Evolutionary conservation across 37 sponge, comb jelly and placozoan genomes (phyloP).

Genomic region (Eunapius fragilis): DNA sequence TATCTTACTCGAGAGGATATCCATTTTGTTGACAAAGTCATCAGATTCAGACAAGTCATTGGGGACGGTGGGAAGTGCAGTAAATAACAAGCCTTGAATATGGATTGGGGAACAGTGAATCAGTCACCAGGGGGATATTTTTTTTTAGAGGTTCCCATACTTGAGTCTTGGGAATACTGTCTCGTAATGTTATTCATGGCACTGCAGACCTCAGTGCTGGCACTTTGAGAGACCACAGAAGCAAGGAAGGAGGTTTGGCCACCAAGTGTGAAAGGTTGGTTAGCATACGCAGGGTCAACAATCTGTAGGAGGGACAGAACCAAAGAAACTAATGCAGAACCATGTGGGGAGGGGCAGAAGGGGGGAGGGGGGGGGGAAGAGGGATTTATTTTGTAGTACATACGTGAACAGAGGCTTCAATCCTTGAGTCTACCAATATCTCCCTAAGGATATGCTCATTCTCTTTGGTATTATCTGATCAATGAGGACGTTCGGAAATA

Average conservation of each 20-base stretch:
- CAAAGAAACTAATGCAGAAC: too few species aligned
- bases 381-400: too few species aligned
- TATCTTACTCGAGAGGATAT: conserved; percentile 31
- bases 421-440: too few species aligned
- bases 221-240: background rate
- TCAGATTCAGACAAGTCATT: conserved; percentile 6
- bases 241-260: too few species aligned
- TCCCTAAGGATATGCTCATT: background rate
- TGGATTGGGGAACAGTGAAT: background rate
- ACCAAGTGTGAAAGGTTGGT: too few species aligned
- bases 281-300: too few species aligned
- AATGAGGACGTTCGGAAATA: background rate
- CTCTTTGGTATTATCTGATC: background rate
- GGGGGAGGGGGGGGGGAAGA: too few species aligned
- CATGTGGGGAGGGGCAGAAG: too few species aligned
- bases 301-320: too few species aligned
- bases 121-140: background rate
- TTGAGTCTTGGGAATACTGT: conserved; percentile 45
- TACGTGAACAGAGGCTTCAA: too few species aligned
- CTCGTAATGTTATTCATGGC: conserved; percentile 58
- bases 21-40: conserved; percentile 31
- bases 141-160: conserved; percentile 18
- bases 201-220: conserved; percentile 22
- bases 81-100: conserved; percentile 52
- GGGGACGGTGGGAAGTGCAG: conserved; percentile 58